Evolutionary conservation across 30 jellyfish, hydroid and myxozoan genomes (phyloP), one percentile per base, ranked within the genome.

Genomic region (Cassiopea andromeda): DNA sequence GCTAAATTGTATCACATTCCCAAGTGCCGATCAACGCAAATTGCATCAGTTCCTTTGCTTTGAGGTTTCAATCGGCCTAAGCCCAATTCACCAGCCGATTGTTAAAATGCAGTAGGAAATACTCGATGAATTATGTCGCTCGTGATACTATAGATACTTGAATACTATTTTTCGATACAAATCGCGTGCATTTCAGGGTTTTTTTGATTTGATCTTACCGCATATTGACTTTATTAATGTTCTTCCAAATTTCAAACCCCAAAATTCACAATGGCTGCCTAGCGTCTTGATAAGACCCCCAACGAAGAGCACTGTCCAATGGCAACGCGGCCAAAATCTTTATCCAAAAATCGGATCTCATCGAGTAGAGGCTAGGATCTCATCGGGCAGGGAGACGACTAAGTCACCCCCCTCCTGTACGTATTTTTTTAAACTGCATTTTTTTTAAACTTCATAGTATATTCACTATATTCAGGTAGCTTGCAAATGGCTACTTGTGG

Each of bases 181-280:
- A 76, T 54, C 75, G 93, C 76, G 59, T 74, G 57, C 67, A 72
- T 50, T 73, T 46, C 60, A 61, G 58, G 81, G 72, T 54, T 46
- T 46, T 75, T 75, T 77, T 18, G 60, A 45, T 54, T 46, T 61
- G 86, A 47, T 60, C 73, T 17, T 60, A 49, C 91, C 70, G 86
- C 88, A 88, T 78, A 79, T 70, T 72, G 90, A 38, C 90, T 77
- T 64, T 16, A 45, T 48, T 60, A 66, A 89, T 71, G 15, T 72
- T 72, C 82, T 81, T 61, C 86, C 71, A 82, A 89, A 71, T 82
- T 85, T 75, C 87, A 72, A 70, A 71, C 85, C 75, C 74, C 91
- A 71, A 81, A 48, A 47, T 78, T 84, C 97, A 91, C 97, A 91
- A 91, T 91, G 97, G 97, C 97, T 85, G 94, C 97, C 90, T 84